Evolutionary conservation across 2,797 vertebrate genomes (phyloP).

Genomic region (Sebastes kiyomatsui): DNA sequence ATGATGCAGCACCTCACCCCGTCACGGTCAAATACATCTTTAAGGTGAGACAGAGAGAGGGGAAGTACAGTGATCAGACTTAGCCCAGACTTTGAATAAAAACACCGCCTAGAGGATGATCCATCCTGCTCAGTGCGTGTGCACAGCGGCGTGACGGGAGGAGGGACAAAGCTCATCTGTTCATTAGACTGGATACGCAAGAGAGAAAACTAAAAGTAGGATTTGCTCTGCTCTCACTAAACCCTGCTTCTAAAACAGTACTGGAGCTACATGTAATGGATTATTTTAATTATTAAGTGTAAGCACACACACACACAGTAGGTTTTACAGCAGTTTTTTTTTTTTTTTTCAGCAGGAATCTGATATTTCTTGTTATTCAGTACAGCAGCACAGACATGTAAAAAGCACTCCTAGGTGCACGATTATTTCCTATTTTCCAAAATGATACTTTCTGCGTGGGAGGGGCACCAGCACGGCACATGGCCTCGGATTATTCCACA

Average conservation of each 20-base stretch:
- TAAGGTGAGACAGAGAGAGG: background rate
- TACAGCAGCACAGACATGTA: constrained; percentile 28
- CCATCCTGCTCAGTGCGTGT: background rate
- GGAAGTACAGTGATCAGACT: constrained; percentile 7
- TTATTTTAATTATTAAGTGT: constrained; percentile 17
- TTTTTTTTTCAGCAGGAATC: constrained; percentile 9
- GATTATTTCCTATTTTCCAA: constrained; percentile 5
- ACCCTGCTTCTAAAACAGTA: constrained; percentile 30
- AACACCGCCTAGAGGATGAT: constrained; percentile 1
- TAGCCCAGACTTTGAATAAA: background rate
- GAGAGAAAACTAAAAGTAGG: constrained; percentile 13
- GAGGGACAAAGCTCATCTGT: constrained; percentile 9
- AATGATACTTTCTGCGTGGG: background rate
- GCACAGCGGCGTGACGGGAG: constrained; percentile 5
- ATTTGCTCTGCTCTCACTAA: constrained; percentile 36
- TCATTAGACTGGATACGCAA: constrained; percentile 11
- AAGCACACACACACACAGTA: background rate
- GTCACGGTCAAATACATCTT: constrained; percentile 3
- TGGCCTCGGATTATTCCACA: constrained; percentile 20
- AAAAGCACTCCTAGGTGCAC: background rate
- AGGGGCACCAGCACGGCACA: background rate
- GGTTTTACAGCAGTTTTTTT: background rate
- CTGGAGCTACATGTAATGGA: constrained; percentile 44
- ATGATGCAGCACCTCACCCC: constrained; percentile 22
- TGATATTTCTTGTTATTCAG: background rate